A percentile compares a stretch with the other conserved stretches of the same genome.
Evolutionary conservation across 2,888 invertebrate species (phyloP).

Genomic region (Drosophila anceps): DNA sequence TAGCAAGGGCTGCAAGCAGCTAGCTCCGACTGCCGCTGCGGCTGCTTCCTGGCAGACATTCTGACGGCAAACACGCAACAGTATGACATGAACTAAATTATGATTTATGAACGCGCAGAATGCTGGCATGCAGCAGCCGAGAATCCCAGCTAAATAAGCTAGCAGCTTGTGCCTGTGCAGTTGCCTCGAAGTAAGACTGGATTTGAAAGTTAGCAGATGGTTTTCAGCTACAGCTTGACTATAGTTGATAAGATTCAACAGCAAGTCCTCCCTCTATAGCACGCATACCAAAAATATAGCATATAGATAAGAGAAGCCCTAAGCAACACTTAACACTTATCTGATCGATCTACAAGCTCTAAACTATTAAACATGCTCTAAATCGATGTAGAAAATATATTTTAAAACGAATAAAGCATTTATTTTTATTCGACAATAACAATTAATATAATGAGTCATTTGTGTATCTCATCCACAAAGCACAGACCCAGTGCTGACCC

Average conservation of each 20-base stretch:
- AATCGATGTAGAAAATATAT: not conserved
- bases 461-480: conserved; percentile 34
- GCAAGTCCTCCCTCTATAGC: not conserved
- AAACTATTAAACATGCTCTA: not conserved
- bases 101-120: conserved; percentile 62
- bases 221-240: conserved; percentile 19
- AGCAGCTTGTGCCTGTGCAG: conserved; percentile 1
- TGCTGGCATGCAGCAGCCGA: conserved; percentile 12
- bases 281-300: not conserved
- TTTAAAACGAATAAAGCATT: not conserved
- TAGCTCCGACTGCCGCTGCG: conserved; percentile 1
- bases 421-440: conserved; percentile 5
- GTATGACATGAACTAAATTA: conserved; percentile 68
- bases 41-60: conserved; percentile 39
- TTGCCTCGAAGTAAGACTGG: conserved; percentile 1
- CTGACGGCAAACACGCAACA: conserved; percentile 64
- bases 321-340: not conserved
- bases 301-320: not conserved
- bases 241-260: conserved; percentile 15
- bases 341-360: conserved; percentile 3
- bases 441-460: conserved; percentile 57
- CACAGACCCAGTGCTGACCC: conserved; percentile 6
- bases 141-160: conserved; percentile 21
- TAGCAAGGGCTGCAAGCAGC: conserved; percentile 40
- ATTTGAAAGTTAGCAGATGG: conserved; percentile 16